Percentiles rank a stretch among this genome's conserved stretches.
phyloP scores from a whole-genome alignment of 2,797 vertebrate genomes.

The Salmo trutta region DNA sequence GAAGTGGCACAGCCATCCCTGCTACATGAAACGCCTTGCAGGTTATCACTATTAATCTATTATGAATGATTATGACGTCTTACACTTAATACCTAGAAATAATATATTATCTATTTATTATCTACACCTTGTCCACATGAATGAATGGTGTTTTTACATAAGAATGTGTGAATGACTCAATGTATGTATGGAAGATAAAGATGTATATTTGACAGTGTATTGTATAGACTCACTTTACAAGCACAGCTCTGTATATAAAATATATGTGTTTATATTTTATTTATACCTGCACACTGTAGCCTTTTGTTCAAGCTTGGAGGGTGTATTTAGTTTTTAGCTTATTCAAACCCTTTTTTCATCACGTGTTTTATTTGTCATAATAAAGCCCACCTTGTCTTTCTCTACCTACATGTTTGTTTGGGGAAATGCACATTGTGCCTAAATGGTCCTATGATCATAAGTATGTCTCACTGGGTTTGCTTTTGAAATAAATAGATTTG shows the following conservation, averaged over 20 bases:
- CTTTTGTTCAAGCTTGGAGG: slow-evolving; percentile 19
- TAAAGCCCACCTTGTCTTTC: slow-evolving; percentile 20
- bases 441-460: slow-evolving; percentile 33
- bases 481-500: slow-evolving; percentile 65
- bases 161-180: slow-evolving; percentile 28
- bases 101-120: slow-evolving; percentile 51
- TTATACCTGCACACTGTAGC: slow-evolving; percentile 31
- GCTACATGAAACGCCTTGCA: slow-evolving; percentile 7
- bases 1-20: not conserved
- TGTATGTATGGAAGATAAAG: slow-evolving; percentile 21
- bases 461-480: slow-evolving; percentile 40
- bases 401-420: slow-evolving; percentile 27
- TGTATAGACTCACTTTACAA: slow-evolving; percentile 54
- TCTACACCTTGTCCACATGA: slow-evolving; percentile 38
- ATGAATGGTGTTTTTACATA: slow-evolving; percentile 34
- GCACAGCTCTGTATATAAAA: slow-evolving; percentile 65
- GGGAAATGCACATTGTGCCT: slow-evolving; percentile 22
- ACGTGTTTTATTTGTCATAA: slow-evolving; percentile 29
- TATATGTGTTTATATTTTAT: slow-evolving; percentile 56
- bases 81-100: slow-evolving; percentile 36
- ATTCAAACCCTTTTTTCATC: slow-evolving; percentile 9
- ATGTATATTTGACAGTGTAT: slow-evolving; percentile 50
- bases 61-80: slow-evolving; percentile 14
- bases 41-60: no score
- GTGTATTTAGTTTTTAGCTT: slow-evolving; percentile 31